phyloP scores from a whole-genome alignment of 2,113 vertebrate species.

The Microcebus jonahi region DNA sequence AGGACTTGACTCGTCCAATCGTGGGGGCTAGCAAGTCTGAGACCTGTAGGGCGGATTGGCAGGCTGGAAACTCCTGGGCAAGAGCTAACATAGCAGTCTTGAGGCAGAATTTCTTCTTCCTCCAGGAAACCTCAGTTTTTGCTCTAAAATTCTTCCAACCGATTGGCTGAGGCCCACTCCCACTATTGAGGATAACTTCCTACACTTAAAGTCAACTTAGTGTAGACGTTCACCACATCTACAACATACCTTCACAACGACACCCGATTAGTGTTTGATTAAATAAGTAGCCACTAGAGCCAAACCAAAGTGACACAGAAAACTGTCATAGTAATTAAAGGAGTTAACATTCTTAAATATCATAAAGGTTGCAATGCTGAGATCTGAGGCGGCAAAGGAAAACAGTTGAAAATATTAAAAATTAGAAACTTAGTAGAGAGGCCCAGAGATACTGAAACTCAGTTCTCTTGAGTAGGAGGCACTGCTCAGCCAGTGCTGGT shows the following conservation, averaged over 20 bases:
- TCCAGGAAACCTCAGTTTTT: background rate
- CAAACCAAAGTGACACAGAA: background rate
- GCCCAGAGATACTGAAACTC: background rate
- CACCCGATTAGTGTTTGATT: background rate
- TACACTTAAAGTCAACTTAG: background rate
- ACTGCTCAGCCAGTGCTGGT: background rate
- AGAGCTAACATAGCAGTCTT: background rate
- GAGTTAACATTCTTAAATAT: background rate
- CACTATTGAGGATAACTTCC: background rate
- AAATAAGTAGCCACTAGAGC: background rate
- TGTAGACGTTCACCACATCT: background rate
- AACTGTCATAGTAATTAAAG: background rate
- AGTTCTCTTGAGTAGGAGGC: background rate
- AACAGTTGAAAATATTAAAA: background rate
- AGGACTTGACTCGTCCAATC: background rate
- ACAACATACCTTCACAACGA: background rate
- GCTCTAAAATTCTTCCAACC: background rate
- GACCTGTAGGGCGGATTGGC: background rate
- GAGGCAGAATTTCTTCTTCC: slow-evolving; percentile 1
- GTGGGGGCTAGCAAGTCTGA: background rate
- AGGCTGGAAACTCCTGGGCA: background rate
- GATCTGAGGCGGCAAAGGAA: background rate
- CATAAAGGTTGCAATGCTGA: background rate
- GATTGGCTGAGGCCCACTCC: background rate
- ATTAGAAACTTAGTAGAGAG: background rate